Evolutionary conservation across 2,797 vertebrate species (phyloP), one percentile per base, ranked within the genome.

Genomic region (Chiroxiphia lanceolata): DNA sequence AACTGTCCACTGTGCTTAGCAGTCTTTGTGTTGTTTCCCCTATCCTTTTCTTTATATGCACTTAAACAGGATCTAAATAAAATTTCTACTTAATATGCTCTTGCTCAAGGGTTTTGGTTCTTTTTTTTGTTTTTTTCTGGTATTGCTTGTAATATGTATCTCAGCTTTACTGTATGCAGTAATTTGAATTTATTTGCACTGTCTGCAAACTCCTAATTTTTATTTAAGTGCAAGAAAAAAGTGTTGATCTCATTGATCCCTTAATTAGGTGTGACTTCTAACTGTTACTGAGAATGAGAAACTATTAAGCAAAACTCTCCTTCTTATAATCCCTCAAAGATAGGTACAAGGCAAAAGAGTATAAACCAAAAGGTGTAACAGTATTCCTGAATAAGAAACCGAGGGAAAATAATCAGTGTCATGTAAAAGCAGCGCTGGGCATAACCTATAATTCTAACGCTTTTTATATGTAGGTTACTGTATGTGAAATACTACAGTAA

Each of bases 361-460:
- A 80, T 91, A 88, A 95, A 81, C 63, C 48, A 90, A 95, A 94
- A 94, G 25, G 56, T 77, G 34, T 87, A 84, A 76, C 38, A 84
- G 12, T 53, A 74, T 87, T 94, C 57, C 67, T 74, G 59, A 86
- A 69, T 92, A 89, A 91, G 68, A 87, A 91, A 42, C 48, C 50
- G 69, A 81, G 51, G n/a, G 48, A 94, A 95, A 86, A 84, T 68
- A 79, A 96, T 90, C 89, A 68, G 74, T 94, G 91, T 82, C 85
- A 69, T 48, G 40, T 89, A 91, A 89, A 89, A 91, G 45, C 29
- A 94, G 72, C 81, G 65, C 54, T 83, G 82, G 69, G 63, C 51
- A 60, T 86, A 92, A 91, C 94, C 72, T 90, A 44, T 78, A 90
- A 67, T 33, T 93, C 23, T 94, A 87, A 90, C 82, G 17, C 56